phyloP scores from a whole-genome alignment of 2,113 vertebrate species.

The Sialia sialis region DNA sequence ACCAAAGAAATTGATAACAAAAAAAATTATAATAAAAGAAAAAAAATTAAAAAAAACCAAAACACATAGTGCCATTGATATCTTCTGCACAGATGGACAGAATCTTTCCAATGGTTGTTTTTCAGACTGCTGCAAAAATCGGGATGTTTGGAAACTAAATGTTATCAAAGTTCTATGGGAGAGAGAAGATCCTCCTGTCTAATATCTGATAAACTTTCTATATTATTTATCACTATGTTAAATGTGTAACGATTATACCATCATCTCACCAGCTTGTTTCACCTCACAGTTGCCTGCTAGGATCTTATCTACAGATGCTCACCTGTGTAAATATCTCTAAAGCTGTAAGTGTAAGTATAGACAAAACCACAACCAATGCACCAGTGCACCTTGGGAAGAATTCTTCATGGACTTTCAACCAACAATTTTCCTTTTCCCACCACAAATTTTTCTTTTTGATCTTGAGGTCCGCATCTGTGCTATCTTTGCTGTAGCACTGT shows the following conservation, averaged over 20 bases:
- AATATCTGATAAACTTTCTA: neutral
- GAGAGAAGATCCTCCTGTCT: neutral
- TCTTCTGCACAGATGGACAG: neutral
- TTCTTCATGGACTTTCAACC: neutral
- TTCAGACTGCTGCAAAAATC: neutral
- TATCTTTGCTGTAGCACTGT: neutral
- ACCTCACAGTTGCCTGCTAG: neutral
- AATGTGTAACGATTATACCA: neutral
- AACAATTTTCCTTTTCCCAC: neutral
- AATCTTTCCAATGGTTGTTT: neutral
- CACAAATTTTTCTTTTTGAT: conserved; percentile 35
- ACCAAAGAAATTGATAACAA: neutral
- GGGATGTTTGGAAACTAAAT: neutral
- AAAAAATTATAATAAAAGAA: no score
- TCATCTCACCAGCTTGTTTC: neutral
- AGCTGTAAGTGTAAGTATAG: neutral
- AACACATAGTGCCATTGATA: neutral
- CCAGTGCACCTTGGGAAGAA: neutral
- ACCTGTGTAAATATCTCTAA: neutral
- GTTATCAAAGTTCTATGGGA: neutral
- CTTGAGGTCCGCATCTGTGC: neutral
- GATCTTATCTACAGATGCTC: conserved; percentile 18
- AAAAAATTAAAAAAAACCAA: neutral
- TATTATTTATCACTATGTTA: neutral
- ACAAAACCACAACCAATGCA: neutral